Percentiles rank a stretch among this genome's conserved stretches.
Evolutionary conservation across 2,888 invertebrate species (phyloP).

Genomic region (Pyrrhosoma nymphula): DNA sequence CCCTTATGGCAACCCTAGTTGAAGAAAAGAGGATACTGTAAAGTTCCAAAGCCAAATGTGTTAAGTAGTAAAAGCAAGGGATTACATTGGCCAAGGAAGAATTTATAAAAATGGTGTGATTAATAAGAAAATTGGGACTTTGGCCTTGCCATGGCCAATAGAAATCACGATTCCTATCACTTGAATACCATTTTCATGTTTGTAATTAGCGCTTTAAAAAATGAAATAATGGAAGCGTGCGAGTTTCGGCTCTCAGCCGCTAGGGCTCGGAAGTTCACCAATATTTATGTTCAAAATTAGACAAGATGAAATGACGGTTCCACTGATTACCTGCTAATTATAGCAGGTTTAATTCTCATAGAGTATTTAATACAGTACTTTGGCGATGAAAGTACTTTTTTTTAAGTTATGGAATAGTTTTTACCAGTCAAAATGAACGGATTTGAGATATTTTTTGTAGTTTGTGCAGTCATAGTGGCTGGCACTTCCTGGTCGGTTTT

Average conservation of each 20-base stretch:
- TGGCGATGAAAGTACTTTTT: background rate
- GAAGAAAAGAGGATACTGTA: no score
- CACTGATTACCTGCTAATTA: background rate
- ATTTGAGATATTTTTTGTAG: slow-evolving; percentile 76
- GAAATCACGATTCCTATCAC: no score
- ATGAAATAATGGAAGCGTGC: no score
- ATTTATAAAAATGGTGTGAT: no score
- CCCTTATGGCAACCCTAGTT: no score
- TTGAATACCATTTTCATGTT: no score
- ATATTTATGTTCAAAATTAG: slow-evolving; percentile 54
- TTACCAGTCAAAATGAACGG: slow-evolving; percentile 77
- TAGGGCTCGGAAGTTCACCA: background rate
- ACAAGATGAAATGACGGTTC: background rate
- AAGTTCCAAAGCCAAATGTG: no score
- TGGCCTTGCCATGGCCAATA: no score
- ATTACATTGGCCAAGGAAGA: no score
- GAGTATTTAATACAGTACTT: background rate
- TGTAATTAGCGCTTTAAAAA: no score
- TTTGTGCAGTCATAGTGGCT: slow-evolving; percentile 80
- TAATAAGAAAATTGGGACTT: no score
- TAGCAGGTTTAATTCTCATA: background rate
- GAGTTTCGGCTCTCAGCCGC: background rate
- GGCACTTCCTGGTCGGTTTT: slow-evolving; percentile 83
- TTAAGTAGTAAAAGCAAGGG: no score
- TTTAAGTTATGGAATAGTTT: background rate